These are phyloP conservation scores for Mormyrops attenuatus DNA, from an alignment of 2,797 vertebrate species.

Conservation along the genomic window DNA sequence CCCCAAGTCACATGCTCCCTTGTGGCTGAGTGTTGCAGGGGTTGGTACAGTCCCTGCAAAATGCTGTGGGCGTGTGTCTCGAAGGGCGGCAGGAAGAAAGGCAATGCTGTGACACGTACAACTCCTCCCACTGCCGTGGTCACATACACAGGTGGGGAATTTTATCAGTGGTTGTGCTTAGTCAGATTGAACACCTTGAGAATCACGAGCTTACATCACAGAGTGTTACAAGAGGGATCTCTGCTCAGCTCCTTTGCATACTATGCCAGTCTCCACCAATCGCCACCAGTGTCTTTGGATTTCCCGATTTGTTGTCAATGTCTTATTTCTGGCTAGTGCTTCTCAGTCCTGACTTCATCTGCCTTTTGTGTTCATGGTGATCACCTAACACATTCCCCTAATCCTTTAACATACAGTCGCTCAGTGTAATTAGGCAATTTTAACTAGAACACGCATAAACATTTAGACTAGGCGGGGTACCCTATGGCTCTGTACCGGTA, in stretches of 20 bases:
- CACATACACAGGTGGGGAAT: background rate
- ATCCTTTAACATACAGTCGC: background rate
- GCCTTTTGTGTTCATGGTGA: background rate
- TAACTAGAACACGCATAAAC: background rate
- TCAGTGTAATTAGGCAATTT: background rate
- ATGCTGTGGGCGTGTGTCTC: background rate
- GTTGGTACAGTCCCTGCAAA: conserved; percentile 23
- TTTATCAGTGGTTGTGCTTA: background rate
- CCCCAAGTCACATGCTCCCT: conserved; percentile 31
- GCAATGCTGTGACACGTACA: background rate
- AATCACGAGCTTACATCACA: background rate
- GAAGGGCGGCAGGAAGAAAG: background rate
- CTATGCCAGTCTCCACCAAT: too few relatives aligned
- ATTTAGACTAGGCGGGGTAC: background rate
- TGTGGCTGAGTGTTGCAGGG: conserved; percentile 22
- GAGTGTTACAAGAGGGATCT: background rate
- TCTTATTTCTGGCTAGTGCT: background rate
- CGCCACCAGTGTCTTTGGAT: background rate
- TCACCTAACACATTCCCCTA: background rate
- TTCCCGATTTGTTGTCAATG: background rate
- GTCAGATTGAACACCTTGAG: background rate
- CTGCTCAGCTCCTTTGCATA: background rate
- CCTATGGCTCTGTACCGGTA: background rate
- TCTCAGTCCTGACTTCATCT: background rate
- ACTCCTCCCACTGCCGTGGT: background rate